Evolutionary conservation across 2,113 vertebrate species (phyloP).

Genomic region (Menura novaehollandiae): DNA sequence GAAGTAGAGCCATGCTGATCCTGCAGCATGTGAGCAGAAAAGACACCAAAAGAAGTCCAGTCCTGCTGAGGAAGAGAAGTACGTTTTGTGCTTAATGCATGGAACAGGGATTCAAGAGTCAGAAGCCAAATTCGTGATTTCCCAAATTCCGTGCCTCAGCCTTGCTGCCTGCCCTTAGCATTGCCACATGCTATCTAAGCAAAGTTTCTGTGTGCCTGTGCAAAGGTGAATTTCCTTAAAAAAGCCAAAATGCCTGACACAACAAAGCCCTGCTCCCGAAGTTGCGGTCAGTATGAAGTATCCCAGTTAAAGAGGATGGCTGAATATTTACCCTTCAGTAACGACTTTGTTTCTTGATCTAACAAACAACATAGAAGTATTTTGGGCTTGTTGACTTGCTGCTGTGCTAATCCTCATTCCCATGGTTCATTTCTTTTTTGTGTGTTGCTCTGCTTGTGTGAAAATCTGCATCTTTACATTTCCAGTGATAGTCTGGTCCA

Average conservation of each 20-base stretch:
- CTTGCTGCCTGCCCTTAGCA: not conserved
- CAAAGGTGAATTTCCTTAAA: not conserved
- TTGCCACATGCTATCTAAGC: not conserved
- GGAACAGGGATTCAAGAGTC: not conserved
- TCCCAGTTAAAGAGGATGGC: not conserved
- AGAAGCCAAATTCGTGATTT: not conserved
- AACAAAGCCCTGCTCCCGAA: rapidly evolving
- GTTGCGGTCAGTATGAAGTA: not conserved
- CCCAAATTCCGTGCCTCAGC: not conserved
- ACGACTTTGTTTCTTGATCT: not conserved
- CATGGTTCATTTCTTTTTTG: not conserved
- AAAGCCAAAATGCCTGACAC: not conserved
- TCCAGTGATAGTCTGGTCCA: not conserved
- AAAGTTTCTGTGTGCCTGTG: not conserved
- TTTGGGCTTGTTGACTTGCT: not conserved
- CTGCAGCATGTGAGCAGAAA: not conserved
- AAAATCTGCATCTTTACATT: not conserved
- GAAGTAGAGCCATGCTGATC: not conserved
- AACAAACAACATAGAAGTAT: not conserved
- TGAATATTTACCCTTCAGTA: not conserved
- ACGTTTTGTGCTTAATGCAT: not conserved
- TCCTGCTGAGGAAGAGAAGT: not conserved
- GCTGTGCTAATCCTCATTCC: not conserved
- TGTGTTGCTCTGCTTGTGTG: not conserved
- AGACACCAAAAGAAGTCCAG: not conserved